Evolutionary conservation across 2,888 invertebrate species (phyloP).

Genomic region (Ochropleura plecta): DNA sequence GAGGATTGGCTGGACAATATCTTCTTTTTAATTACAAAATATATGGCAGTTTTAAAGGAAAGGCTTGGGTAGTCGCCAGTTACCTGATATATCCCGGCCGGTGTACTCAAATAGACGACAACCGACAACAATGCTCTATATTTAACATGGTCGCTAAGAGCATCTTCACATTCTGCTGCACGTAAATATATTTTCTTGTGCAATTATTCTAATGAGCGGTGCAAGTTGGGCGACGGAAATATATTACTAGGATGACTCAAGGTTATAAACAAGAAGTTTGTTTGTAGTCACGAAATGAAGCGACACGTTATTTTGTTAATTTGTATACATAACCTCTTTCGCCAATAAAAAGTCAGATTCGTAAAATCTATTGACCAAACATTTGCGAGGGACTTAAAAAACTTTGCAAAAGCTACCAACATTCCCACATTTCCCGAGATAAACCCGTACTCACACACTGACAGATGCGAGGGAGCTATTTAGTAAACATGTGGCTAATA

Average conservation of each 20-base stretch:
- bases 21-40: slow-evolving; percentile 15
- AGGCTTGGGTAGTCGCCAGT: slow-evolving; percentile 56
- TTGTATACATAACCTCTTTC: not conserved
- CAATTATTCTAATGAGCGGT: slow-evolving; percentile 54
- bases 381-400: not conserved
- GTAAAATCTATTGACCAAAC: not conserved
- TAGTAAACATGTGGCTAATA: slow-evolving; percentile 44
- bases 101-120: slow-evolving; percentile 58
- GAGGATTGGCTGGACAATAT: not conserved
- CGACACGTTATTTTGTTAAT: slow-evolving; percentile 14
- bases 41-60: slow-evolving; percentile 14
- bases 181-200: slow-evolving; percentile 57
- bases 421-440: slow-evolving; percentile 16
- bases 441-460: slow-evolving; percentile 16
- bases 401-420: not conserved
- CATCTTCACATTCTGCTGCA: slow-evolving; percentile 52
- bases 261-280: slow-evolving; percentile 16
- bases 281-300: not conserved
- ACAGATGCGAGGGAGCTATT: slow-evolving; percentile 26
- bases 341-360: not conserved
- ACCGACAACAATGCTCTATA: slow-evolving; percentile 61
- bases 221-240: slow-evolving; percentile 27
- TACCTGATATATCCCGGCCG: slow-evolving; percentile 49
- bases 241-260: slow-evolving; percentile 29
- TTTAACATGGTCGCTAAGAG: slow-evolving; percentile 54